These are phyloP conservation scores for Drosophila tropicalis DNA, from an alignment of 1,140 invertebrate genomes.

Conservation along the genomic window DNA sequence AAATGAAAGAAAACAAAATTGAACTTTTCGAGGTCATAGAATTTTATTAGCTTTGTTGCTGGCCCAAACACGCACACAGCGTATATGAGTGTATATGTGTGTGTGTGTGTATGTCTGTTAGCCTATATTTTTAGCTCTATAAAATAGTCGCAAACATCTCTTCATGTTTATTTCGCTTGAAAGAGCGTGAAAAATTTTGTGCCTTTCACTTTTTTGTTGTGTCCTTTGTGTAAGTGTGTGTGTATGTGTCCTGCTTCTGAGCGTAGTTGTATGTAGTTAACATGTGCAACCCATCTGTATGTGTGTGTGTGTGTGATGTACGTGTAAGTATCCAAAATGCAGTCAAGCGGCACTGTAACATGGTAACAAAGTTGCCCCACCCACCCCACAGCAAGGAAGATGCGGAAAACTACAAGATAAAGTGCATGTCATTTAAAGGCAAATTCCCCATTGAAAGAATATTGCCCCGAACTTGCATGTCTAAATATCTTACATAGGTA, in stretches of 20 bases:
- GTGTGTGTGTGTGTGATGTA: slow-evolving; percentile 1
- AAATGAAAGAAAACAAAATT: slow-evolving; percentile 50
- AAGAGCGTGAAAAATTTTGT: slow-evolving; percentile 69
- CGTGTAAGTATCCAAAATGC: slow-evolving; percentile 67
- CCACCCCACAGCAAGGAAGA: background rate
- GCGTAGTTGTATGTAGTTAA: slow-evolving; percentile 46
- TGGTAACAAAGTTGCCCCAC: slow-evolving; percentile 20
- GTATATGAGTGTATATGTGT: background rate
- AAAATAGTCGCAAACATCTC: slow-evolving; percentile 65
- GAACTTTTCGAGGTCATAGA: slow-evolving; percentile 77
- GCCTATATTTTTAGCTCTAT: slow-evolving; percentile 35
- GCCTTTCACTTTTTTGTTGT: slow-evolving; percentile 26
- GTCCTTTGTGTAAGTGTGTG: slow-evolving; percentile 36
- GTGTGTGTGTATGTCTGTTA: slow-evolving; percentile 3
- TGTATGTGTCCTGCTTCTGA: slow-evolving; percentile 35
- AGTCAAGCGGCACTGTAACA: slow-evolving; percentile 75
- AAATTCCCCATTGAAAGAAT: background rate
- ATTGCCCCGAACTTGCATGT: background rate
- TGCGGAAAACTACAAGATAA: slow-evolving; percentile 19
- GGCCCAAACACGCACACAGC: slow-evolving; percentile 12
- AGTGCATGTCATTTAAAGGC: slow-evolving; percentile 43
- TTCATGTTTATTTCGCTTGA: slow-evolving; percentile 75
- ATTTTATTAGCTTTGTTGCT: slow-evolving; percentile 74
- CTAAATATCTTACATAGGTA: slow-evolving; percentile 2
- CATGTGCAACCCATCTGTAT: slow-evolving; percentile 59